Percentiles rank a stretch among this genome's conserved stretches.
These are phyloP conservation scores for Acanthochromis polyacanthus DNA, from an alignment of 2,113 vertebrate genomes.

Conservation along the genomic window DNA sequence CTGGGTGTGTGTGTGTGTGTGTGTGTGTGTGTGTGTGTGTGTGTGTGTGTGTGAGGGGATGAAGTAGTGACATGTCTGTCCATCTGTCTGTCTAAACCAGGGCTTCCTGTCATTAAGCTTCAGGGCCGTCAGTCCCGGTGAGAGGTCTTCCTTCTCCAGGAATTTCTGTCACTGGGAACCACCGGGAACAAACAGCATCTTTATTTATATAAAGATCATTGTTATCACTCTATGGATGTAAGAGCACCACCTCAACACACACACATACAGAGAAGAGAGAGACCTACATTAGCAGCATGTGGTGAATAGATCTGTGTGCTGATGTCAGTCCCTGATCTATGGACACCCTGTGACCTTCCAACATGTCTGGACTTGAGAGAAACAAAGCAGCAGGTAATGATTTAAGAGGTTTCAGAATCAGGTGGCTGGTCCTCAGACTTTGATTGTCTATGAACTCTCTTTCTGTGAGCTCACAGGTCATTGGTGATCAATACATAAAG, in stretches of 20 bases:
- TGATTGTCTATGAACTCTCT: slow-evolving; percentile 1
- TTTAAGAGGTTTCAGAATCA: slow-evolving; percentile 46
- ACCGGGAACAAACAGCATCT: slow-evolving; percentile 77
- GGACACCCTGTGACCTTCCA: background rate
- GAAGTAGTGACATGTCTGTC: slow-evolving; percentile 80
- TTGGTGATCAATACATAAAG: background rate
- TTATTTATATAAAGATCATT: slow-evolving; percentile 9
- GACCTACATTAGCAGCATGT: slow-evolving; percentile 13
- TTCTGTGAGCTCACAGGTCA: background rate
- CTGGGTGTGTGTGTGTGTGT: too few species aligned
- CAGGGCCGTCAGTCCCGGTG: slow-evolving; percentile 89
- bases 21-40: slow-evolving; percentile 50
- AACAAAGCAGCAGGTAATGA: slow-evolving; percentile 23
- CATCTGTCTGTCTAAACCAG: slow-evolving; percentile 92
- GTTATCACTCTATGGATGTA: slow-evolving; percentile 19
- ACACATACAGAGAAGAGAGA: slow-evolving; percentile 53
- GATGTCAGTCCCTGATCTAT: slow-evolving; percentile 23
- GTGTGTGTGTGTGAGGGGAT: slow-evolving; percentile 80
- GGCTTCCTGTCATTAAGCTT: slow-evolving; percentile 98
- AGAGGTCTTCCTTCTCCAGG: slow-evolving; percentile 87
- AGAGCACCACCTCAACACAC: slow-evolving; percentile 23
- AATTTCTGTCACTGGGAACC: slow-evolving; percentile 93
- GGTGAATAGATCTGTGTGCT: slow-evolving; percentile 20
- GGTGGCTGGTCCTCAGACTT: background rate
- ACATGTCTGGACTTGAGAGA: background rate